phyloP scores from a whole-genome alignment of 2,113 vertebrate species.

The Melanotaenia duboulayi region DNA sequence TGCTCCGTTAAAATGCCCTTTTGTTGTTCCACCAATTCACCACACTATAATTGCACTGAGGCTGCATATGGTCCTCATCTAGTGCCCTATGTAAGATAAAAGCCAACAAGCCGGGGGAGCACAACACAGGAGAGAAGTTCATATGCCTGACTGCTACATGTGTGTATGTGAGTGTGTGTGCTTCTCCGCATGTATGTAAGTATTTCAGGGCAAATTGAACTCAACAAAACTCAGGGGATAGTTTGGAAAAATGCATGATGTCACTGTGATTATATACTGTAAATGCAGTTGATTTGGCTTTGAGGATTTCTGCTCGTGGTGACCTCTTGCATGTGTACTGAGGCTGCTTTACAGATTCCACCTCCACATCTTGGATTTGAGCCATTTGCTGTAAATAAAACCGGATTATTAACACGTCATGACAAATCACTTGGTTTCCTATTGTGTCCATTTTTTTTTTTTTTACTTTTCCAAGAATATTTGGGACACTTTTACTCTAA shows the following conservation, averaged over 20 bases:
- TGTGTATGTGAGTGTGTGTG: constrained; percentile 9
- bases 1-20: constrained; percentile 73
- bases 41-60: constrained; percentile 66
- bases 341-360: constrained; percentile 38
- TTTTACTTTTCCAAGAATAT: constrained; percentile 35
- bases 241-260: constrained; percentile 72
- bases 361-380: constrained; percentile 43
- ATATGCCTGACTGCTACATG: neutral
- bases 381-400: constrained; percentile 3
- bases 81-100: constrained; percentile 64
- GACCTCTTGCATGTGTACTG: constrained; percentile 46
- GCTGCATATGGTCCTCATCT: constrained; percentile 80
- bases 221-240: constrained; percentile 54
- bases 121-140: constrained; percentile 48
- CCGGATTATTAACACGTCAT: constrained; percentile 46
- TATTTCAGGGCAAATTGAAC: constrained; percentile 72
- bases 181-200: constrained; percentile 42
- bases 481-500: constrained; percentile 25
- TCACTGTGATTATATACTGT: constrained; percentile 71
- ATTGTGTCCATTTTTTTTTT: constrained; percentile 32
- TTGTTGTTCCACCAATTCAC: constrained; percentile 78
- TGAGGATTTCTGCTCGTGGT: constrained; percentile 49
- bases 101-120: constrained; percentile 59
- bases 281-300: constrained; percentile 64
- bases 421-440: constrained; percentile 28